A percentile compares a stretch with the other conserved stretches of the same genome.
Evolutionary conservation across 1,140 invertebrate genomes (phyloP).

Genomic region (Lasaia peninsularis): DNA sequence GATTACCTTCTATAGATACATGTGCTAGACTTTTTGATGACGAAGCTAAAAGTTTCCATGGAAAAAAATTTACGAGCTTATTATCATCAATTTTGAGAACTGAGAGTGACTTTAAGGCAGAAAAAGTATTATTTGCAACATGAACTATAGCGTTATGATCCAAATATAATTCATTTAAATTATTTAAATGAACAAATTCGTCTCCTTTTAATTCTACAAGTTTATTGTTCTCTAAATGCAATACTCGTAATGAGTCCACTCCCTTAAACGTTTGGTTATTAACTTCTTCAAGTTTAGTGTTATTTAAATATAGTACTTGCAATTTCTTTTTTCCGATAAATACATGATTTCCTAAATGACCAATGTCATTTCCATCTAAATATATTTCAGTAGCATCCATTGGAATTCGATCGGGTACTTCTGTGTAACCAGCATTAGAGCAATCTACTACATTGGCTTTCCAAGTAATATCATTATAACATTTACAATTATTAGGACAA

Average conservation of each 20-base stretch:
- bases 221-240: constrained; percentile 91
- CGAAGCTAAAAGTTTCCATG: constrained; percentile 82
- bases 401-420: constrained; percentile 87
- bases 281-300: constrained; percentile 87
- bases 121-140: constrained; percentile 88
- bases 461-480: constrained; percentile 95
- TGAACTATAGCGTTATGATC: constrained; percentile 86
- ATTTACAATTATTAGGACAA: constrained; percentile 90
- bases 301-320: constrained; percentile 88
- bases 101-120: constrained; percentile 84
- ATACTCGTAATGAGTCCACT: constrained; percentile 83
- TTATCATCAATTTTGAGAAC: constrained; percentile 89
- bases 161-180: constrained; percentile 88
- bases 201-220: constrained; percentile 85
- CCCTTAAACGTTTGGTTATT: constrained; percentile 92
- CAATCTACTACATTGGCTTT: constrained; percentile 94
- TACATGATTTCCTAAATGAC: constrained; percentile 87
- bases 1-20: constrained; percentile 83
- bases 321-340: constrained; percentile 93
- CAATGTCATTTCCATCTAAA: constrained; percentile 90
- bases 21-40: constrained; percentile 78
- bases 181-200: constrained; percentile 86
- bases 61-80: constrained; percentile 85
- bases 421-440: constrained; percentile 84
- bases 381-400: constrained; percentile 95